Conservation (phyloP, 2,113 vertebrate genomes). For the Dipodomys stephensi region DNA sequence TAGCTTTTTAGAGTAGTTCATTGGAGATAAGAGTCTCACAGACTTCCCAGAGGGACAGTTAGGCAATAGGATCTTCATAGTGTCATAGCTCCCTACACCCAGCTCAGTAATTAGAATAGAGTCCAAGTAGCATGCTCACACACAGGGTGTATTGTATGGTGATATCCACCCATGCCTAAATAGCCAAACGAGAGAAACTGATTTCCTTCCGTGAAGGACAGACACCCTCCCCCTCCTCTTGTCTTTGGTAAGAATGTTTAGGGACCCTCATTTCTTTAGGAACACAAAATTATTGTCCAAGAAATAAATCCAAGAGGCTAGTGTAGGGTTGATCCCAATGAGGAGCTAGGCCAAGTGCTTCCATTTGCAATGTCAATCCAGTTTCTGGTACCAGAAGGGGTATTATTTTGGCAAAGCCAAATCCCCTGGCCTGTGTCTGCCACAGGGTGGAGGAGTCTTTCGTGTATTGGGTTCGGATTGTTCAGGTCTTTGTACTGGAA, state of each 20-base stretch:
- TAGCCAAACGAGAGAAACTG: too few species aligned
- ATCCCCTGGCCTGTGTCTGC: neutral
- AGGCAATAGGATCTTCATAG: neutral
- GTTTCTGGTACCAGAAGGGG: neutral
- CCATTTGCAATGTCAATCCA: neutral
- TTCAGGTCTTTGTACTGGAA: neutral
- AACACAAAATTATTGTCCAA: neutral
- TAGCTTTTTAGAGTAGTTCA: too few species aligned
- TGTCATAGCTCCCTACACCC: neutral
- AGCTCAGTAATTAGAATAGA: neutral
- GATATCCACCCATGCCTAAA: neutral
- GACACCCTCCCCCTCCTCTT: neutral
- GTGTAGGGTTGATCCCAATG: neutral
- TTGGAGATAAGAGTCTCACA: too few species aligned
- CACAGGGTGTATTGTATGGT: neutral
- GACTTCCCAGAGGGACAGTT: neutral
- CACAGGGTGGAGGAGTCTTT: neutral
- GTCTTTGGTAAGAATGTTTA: neutral
- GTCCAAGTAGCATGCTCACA: neutral
- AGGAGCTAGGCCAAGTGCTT: neutral
- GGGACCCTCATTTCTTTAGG: neutral
- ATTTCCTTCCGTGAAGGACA: too few species aligned
- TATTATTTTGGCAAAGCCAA: constrained; percentile 20
- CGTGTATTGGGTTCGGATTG: neutral
- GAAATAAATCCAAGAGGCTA: neutral